Conservation (phyloP, 53 echinoderm and acorn worm genomes). For the Paracentrotus lividus region DNA sequence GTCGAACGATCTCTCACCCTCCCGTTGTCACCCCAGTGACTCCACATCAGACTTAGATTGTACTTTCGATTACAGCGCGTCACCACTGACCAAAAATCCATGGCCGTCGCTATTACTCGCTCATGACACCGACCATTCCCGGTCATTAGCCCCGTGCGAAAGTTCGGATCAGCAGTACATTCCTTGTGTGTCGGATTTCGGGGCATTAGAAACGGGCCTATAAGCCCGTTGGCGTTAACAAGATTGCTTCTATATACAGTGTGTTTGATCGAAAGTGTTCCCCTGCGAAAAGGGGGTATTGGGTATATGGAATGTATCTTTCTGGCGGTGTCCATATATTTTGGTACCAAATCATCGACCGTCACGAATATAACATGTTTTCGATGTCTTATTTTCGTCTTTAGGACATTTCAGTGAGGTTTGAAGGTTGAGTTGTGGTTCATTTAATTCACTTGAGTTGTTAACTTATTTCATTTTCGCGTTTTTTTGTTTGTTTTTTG, state of each 20-base stretch:
- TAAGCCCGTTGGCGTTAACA: conserved; percentile 12
- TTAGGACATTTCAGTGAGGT: too few species aligned
- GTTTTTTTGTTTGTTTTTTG: background rate
- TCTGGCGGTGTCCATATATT: background rate
- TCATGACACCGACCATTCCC: background rate
- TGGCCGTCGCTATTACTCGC: background rate
- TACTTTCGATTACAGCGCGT: conserved; percentile 34
- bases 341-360: background rate
- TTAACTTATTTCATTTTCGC: too few species aligned
- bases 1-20: background rate
- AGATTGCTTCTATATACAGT: conserved; percentile 11
- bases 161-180: background rate
- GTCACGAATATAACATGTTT: background rate
- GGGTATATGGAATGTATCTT: background rate
- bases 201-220: background rate
- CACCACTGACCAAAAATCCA: background rate
- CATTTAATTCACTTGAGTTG: too few species aligned
- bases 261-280: background rate
- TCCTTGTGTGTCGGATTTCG: background rate
- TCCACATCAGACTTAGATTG: conserved; percentile 15
- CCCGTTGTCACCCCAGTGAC: conserved; percentile 2
- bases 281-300: background rate
- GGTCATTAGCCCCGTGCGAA: background rate
- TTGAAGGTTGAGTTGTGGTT: too few species aligned
- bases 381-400: too few species aligned